phyloP scores from a whole-genome alignment of 1,140 invertebrate genomes.

The Trissolcus basalis region DNA sequence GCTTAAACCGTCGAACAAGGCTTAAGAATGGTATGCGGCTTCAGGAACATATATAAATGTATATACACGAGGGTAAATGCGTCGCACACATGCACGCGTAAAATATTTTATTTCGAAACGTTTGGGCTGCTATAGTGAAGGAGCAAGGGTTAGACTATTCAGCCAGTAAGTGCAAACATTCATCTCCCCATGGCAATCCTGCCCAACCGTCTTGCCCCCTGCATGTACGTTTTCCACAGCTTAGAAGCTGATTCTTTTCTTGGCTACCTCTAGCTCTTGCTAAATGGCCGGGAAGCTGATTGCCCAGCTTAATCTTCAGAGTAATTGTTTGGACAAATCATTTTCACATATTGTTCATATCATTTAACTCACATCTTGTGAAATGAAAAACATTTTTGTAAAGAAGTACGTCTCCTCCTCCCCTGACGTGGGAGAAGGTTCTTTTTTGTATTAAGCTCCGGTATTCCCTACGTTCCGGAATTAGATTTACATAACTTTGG shows the following conservation, averaged over 20 bases:
- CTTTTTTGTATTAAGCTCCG: too few relatives aligned
- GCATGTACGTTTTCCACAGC: slow-evolving; percentile 9
- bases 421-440: too few relatives aligned
- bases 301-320: slow-evolving; percentile 5
- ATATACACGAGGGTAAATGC: slow-evolving; percentile 23
- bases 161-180: slow-evolving; percentile 55
- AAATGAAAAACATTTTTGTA: too few relatives aligned
- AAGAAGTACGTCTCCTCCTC: too few relatives aligned
- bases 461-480: too few relatives aligned
- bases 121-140: slow-evolving; percentile 17
- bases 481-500: too few relatives aligned
- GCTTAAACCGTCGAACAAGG: slow-evolving; percentile 57
- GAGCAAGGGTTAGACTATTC: slow-evolving; percentile 42
- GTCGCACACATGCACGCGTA: slow-evolving; percentile 13
- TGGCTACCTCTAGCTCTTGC: slow-evolving; percentile 28
- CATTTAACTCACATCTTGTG: too few relatives aligned
- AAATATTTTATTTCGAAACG: slow-evolving; percentile 17
- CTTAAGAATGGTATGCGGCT: slow-evolving; percentile 51
- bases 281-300: slow-evolving; percentile 48
- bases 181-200: slow-evolving; percentile 53
- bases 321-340: too few relatives aligned
- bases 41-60: slow-evolving; percentile 19
- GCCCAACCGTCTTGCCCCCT: slow-evolving; percentile 31
- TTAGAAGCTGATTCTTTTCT: slow-evolving; percentile 34
- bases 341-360: too few relatives aligned